Evolutionary conservation across 2,888 invertebrate species (phyloP), one percentile per base, ranked within the genome.

Genomic region (Frankliniella intonsa): DNA sequence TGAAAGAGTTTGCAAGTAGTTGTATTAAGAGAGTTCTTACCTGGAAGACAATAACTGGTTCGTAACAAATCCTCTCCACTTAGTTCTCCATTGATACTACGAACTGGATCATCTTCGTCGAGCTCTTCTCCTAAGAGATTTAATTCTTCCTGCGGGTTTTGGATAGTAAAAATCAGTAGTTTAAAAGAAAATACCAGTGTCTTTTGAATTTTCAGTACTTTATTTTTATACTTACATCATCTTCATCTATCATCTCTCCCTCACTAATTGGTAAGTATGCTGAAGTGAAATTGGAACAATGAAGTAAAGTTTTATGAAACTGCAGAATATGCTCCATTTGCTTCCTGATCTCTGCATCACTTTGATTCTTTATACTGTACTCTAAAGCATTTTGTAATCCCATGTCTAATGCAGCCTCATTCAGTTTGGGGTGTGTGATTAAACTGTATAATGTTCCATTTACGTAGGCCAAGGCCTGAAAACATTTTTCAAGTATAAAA

Each of bases 301-400:
- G 22, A 1, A 76, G 25, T 76, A 76, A 76, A 76, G 69, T 25
- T 25, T 25, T 11, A 25, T 76, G 69, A 76, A 25, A 76, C 0
- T 25, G 69, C 22, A 76, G 69, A 76, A 76, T 76, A 22, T 76
- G 69, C 69, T 76, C 69, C 69, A 76, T 76, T 76, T 76, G 69
- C 25, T 25, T 76, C 25, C 12, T 76, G 12, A 76, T 76, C 5
- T 76, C 69, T 25, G 25, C 12, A 22, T 25, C 25, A 3, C 8
- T 76, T 25, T 76, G 69, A 25, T 25, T 76, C 11, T 5, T 12
- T 7, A 76, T 25, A 12, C 25, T 76, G 1, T 76, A 22, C 25
- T 76, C 69, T 25, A 76, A 25, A 76, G 69, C 69, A 8, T 25
- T 76, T 22, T 12, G 9, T 12, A 76, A 25, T 76, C 69, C 69